Evolutionary conservation across 2,797 vertebrate species (phyloP).

Genomic region (Leptatherina wallacei): DNA sequence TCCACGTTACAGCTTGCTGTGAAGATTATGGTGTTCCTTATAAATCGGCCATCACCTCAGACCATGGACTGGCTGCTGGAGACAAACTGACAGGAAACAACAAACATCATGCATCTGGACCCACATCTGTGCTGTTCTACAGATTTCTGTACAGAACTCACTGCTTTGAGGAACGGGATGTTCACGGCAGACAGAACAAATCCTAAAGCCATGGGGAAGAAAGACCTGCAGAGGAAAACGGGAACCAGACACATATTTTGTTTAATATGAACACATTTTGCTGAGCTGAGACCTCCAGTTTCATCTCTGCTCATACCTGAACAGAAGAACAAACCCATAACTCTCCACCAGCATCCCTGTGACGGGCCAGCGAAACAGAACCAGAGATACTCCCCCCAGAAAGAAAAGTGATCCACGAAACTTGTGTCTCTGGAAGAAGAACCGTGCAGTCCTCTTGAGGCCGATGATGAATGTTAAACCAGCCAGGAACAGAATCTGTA

Average conservation of each 20-base stretch:
- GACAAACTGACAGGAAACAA: slow-evolving; percentile 55
- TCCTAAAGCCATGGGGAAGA: slow-evolving; percentile 87
- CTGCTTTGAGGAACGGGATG: slow-evolving; percentile 79
- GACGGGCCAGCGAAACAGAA: slow-evolving; percentile 89
- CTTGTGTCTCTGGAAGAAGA: slow-evolving; percentile 92
- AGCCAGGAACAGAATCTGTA: slow-evolving; percentile 87
- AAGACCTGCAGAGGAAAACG: slow-evolving; percentile 79
- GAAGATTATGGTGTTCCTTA: too few species aligned
- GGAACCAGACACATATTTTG: not conserved
- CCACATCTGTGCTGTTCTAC: not conserved
- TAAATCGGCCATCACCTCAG: slow-evolving; percentile 47
- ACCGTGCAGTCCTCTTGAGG: slow-evolving; percentile 83
- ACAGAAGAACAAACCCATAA: slow-evolving; percentile 89
- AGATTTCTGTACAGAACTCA: not conserved
- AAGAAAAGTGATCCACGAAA: slow-evolving; percentile 89
- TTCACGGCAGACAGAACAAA: slow-evolving; percentile 83
- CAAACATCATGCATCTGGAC: not conserved
- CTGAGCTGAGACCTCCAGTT: too few species aligned
- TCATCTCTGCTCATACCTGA: slow-evolving; percentile 79
- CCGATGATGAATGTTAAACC: slow-evolving; percentile 90
- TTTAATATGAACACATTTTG: not conserved
- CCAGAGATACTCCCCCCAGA: slow-evolving; percentile 86
- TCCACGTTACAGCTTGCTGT: too few species aligned
- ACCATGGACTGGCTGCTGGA: slow-evolving; percentile 85
- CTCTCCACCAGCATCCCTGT: slow-evolving; percentile 89